Base-by-base conservation (phyloP, 2,888 invertebrate species). In the Laspeyria flexula region DNA sequence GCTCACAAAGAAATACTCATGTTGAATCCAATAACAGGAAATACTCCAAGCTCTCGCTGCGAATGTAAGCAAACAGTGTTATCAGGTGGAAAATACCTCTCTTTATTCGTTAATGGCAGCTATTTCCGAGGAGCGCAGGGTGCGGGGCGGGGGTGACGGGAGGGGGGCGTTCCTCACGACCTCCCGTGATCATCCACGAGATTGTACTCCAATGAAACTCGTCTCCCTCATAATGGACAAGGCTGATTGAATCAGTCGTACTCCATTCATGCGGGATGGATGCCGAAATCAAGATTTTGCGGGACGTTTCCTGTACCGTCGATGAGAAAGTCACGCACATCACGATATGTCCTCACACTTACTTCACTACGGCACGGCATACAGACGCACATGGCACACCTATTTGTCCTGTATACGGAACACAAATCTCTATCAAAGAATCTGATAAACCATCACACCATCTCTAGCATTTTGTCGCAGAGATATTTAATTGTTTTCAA, bases 211-310 rank as follows among this genome's bases (percentile, higher is more conserved):
- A 65, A 76, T 79, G 79, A 71, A 79, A 71, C 80, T 79, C 80
- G 78, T 76, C 80, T 71, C 71, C 47, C 54, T 74, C 73, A 78
- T 85, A 86, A 87, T 86, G 81, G 86, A 77, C 80, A 52, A 76
- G 62, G 71, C 65, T 82, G 86, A 86, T 86, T 85, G 83, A 83
- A 86, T 86, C 83, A 80, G 77, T 75, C 70, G 77, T 76, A 67
- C 75, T 75, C 83, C 77, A 83, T 85, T 86, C 80, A 82, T 50
- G 65, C 73, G 59, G 68, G 77, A 84, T 83, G 77, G 83, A 81
- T 83, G 77, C 69, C 62, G 55, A 70, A 75, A 82, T 82, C 80
- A 75, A 77, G 67, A 73, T 76, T 74, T 69, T 68, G 66, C 55
- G 47, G 43, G 50, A 47, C 58, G 58, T 65, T 73, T 71, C 68